These are phyloP conservation scores for Drosophila quadrilineata DNA, from an alignment of 1,140 invertebrate species.

Conservation along the genomic window DNA sequence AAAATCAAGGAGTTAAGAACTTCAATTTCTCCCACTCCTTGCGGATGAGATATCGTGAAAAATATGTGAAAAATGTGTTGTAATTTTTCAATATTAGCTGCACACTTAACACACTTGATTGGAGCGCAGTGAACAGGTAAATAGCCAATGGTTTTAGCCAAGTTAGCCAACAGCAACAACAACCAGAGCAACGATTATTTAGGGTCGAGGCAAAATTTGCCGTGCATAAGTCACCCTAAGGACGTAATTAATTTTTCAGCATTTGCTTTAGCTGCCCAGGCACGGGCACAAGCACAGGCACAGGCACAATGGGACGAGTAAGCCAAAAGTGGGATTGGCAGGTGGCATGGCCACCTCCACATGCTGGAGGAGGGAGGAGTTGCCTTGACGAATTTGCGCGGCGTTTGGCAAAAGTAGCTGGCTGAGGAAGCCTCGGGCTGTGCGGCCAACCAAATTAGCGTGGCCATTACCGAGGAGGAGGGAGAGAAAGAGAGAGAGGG, in stretches of 20 bases:
- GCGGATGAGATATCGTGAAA: constrained; percentile 1
- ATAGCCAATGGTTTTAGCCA: constrained; percentile 26
- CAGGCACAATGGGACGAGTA: no score
- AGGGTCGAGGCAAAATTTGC: constrained; percentile 7
- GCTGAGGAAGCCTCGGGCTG: constrained; percentile 29
- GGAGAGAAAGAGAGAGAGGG: not conserved
- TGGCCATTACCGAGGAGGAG: constrained; percentile 17
- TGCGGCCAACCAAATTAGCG: constrained; percentile 68
- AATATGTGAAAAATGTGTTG: constrained; percentile 29
- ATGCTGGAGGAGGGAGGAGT: constrained; percentile 7
- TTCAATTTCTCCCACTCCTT: no score
- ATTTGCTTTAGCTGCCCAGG: constrained; percentile 55
- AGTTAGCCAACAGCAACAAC: not conserved
- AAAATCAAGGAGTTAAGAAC: not conserved
- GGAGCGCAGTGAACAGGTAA: constrained; percentile 35
- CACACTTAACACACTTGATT: constrained; percentile 73
- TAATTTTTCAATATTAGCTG: constrained; percentile 75
- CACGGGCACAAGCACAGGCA: not conserved
- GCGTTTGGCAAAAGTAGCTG: constrained; percentile 47
- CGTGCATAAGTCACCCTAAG: constrained; percentile 76
- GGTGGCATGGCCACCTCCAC: not conserved
- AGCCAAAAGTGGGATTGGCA: no score
- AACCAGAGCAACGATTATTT: constrained; percentile 9
- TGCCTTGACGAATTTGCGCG: constrained; percentile 76
- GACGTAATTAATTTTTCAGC: constrained; percentile 81